phyloP scores from a whole-genome alignment of 2,797 vertebrate species.

The Ceyx erithaca region DNA sequence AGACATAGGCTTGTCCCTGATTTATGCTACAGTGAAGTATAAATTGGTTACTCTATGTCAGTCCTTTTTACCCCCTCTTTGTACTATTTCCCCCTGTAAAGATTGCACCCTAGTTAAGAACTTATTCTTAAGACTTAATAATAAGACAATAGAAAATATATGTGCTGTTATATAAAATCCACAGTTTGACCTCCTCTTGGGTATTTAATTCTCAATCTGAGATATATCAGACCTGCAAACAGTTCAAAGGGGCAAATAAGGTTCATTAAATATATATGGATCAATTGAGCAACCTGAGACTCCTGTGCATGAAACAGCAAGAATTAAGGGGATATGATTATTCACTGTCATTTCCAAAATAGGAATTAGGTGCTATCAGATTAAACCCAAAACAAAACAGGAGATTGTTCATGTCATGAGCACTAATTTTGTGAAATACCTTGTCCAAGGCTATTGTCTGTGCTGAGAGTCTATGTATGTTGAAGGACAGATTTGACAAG shows the following conservation, averaged over 20 bases:
- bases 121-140: background rate
- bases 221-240: background rate
- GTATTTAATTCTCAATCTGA: background rate
- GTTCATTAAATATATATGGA: background rate
- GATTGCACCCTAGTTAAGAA: background rate
- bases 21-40: background rate
- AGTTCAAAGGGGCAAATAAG: background rate
- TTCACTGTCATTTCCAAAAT: background rate
- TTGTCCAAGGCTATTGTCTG: background rate
- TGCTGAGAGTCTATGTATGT: background rate
- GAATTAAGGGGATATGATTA: background rate
- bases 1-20: background rate
- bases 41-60: background rate
- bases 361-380: background rate
- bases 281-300: background rate
- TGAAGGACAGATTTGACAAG: background rate
- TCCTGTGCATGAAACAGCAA: background rate
- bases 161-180: background rate
- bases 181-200: accelerated
- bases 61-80: background rate
- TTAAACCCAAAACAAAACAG: background rate
- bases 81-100: background rate
- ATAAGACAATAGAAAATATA: background rate
- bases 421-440: background rate
- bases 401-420: background rate